These are phyloP conservation scores for Plagodis dolabraria DNA, from an alignment of 2,888 invertebrate species.

Conservation along the genomic window DNA sequence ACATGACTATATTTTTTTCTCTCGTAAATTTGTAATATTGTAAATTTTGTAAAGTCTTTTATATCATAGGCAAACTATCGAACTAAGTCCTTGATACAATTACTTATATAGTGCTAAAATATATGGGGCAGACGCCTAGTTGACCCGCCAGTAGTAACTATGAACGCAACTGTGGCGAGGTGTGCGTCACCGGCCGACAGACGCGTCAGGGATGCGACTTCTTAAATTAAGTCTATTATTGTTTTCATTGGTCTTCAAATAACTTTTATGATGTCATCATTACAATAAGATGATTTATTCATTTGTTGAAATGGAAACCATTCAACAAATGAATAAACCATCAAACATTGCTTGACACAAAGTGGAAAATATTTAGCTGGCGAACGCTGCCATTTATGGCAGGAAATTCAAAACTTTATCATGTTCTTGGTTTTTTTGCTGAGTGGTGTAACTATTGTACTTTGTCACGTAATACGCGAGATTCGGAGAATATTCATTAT, in stretches of 20 bases:
- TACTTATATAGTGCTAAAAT: slow-evolving; percentile 22
- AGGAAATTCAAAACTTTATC: no score
- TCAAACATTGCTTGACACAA: slow-evolving; percentile 1
- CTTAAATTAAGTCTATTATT: slow-evolving; percentile 42
- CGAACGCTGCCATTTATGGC: no score
- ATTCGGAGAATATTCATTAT: no score
- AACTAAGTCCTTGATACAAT: slow-evolving; percentile 33
- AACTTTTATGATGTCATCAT: slow-evolving; percentile 47
- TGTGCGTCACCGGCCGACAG: slow-evolving; percentile 32
- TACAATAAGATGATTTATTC: slow-evolving; percentile 24
- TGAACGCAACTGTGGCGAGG: slow-evolving; percentile 14
- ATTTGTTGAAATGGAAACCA: slow-evolving; percentile 5
- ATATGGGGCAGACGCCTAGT: slow-evolving; percentile 30
- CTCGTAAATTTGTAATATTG: no score
- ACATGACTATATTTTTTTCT: no score
- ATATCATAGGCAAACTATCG: slow-evolving; percentile 19
- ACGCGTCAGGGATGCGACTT: slow-evolving; percentile 28
- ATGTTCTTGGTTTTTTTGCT: no score
- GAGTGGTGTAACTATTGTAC: no score
- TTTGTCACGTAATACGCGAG: no score
- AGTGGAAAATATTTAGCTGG: not conserved
- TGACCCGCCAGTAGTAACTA: slow-evolving; percentile 28
- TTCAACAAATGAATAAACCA: no score
- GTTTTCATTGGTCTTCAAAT: slow-evolving; percentile 45
- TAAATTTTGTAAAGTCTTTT: no score